Percentiles rank a stretch among this genome's conserved stretches.
Conservation (phyloP, 2,888 invertebrate species). For the Margaritifera margaritifera region DNA sequence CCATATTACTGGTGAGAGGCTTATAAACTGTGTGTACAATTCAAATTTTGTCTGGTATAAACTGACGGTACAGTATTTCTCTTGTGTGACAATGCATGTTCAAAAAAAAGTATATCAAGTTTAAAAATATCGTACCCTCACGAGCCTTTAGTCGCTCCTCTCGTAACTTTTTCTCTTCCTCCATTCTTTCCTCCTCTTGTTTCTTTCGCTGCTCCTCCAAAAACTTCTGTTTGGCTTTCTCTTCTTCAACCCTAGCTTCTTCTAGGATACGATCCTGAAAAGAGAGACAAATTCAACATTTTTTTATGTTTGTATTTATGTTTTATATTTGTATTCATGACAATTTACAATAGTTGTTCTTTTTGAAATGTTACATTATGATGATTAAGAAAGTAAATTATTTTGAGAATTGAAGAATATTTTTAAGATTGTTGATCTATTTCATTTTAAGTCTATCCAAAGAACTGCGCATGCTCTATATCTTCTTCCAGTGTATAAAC, state of each 20-base stretch:
- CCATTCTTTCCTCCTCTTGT: conserved; percentile 45
- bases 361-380: not conserved
- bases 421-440: not conserved
- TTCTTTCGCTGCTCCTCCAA: conserved; percentile 48
- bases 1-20: too few species aligned
- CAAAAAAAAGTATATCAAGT: not conserved
- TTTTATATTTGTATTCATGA: conserved; percentile 19
- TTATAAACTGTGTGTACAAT: too few species aligned
- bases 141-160: conserved; percentile 46
- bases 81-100: not conserved
- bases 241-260: conserved; percentile 50
- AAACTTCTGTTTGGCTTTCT: conserved; percentile 38
- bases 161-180: conserved; percentile 47
- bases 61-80: too few species aligned
- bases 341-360: not conserved
- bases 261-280: conserved; percentile 49
- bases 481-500: too few species aligned
- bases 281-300: not conserved
- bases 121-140: conserved; percentile 34
- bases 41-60: too few species aligned
- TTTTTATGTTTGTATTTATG: conserved; percentile 22
- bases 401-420: not conserved
- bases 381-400: not conserved
- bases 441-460: not conserved
- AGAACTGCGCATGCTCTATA: not conserved